These are phyloP conservation scores for Rutilus rutilus DNA, from an alignment of 2,113 vertebrate species.

Conservation along the genomic window DNA sequence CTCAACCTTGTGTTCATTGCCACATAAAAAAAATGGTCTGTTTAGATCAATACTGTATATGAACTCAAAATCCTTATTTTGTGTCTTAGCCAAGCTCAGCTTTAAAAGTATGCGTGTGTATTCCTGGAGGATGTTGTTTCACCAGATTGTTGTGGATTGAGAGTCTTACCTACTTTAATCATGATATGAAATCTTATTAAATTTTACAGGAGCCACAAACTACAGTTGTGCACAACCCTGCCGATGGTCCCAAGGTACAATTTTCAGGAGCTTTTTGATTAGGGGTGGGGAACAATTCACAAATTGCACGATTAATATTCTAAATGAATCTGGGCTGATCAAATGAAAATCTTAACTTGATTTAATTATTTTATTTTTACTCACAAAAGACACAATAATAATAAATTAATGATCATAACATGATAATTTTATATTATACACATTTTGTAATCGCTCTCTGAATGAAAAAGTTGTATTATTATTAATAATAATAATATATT, in stretches of 20 bases:
- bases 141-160: background rate
- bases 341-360: background rate
- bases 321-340: background rate
- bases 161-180: background rate
- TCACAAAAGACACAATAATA: background rate
- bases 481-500: too few relatives aligned
- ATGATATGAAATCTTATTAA: background rate
- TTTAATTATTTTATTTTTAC: background rate
- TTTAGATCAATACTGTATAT: background rate
- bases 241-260: constrained; percentile 96
- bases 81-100: background rate
- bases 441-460: too few relatives aligned
- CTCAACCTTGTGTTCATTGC: background rate
- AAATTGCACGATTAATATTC: background rate
- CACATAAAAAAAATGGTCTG: background rate
- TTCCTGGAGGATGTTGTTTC: background rate
- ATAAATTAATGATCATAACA: too few relatives aligned
- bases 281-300: background rate
- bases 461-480: too few relatives aligned
- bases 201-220: constrained; percentile 93
- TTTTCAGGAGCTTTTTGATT: background rate
- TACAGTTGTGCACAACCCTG: constrained; percentile 97
- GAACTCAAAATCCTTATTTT: background rate
- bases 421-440: too few relatives aligned
- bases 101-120: background rate